These are phyloP conservation scores for Halictus quadricinctus DNA, from an alignment of 2,888 invertebrate genomes.

Conservation along the genomic window DNA sequence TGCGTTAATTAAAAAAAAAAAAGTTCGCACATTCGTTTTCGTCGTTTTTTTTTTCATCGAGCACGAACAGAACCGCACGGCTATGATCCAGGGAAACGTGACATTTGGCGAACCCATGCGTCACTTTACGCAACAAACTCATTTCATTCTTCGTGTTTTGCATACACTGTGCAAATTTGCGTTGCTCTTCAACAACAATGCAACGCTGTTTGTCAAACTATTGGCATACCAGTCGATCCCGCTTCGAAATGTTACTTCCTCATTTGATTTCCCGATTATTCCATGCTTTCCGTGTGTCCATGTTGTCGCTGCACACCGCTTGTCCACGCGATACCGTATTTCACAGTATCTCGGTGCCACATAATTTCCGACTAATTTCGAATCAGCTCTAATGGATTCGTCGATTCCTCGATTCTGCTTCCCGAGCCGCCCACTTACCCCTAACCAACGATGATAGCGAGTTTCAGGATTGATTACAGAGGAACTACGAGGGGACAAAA, in stretches of 20 bases:
- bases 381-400: conserved; percentile 41
- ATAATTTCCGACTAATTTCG: conserved; percentile 37
- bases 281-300: conserved; percentile 8
- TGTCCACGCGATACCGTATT: conserved; percentile 41
- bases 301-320: conserved; percentile 16
- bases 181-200: conserved; percentile 29
- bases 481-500: background rate
- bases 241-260: conserved; percentile 35
- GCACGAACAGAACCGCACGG: background rate
- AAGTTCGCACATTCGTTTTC: background rate
- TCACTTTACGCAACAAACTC: conserved; percentile 1
- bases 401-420: conserved; percentile 32
- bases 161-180: conserved; percentile 6
- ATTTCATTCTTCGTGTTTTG: background rate
- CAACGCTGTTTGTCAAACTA: conserved; percentile 30
- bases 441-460: background rate
- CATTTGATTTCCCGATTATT: conserved; percentile 52
- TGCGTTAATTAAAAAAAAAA: conserved; percentile 2
- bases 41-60: background rate
- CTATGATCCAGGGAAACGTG: background rate
- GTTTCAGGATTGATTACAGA: conserved; percentile 26
- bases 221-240: conserved; percentile 20
- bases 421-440: background rate
- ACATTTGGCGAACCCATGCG: background rate
- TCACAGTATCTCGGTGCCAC: conserved; percentile 31